Conservation (phyloP, 1,140 invertebrate genomes). For the Pygmarrhopalites habei region DNA sequence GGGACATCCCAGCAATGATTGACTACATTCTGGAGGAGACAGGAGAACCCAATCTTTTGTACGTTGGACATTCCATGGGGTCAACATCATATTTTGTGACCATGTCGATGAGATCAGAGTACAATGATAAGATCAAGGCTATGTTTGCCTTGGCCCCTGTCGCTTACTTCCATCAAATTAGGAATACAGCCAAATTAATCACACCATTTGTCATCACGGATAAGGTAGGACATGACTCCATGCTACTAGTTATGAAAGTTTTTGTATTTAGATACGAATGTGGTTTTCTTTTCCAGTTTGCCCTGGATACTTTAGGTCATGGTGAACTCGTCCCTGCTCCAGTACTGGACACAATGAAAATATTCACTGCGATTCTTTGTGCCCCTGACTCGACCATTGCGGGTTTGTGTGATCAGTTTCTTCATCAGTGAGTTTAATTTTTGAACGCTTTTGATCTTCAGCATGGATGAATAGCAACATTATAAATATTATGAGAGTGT, state of each 20-base stretch:
- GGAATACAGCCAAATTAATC: neutral
- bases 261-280: neutral
- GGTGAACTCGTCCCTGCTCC: slow-evolving; percentile 9
- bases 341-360: neutral
- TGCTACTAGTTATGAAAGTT: neutral
- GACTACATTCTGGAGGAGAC: slow-evolving; percentile 49
- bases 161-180: slow-evolving; percentile 2
- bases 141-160: slow-evolving; percentile 42
- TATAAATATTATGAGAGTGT: neutral
- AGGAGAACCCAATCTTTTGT: slow-evolving; percentile 44
- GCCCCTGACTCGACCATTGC: no score
- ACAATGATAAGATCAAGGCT: slow-evolving; percentile 39
- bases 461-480: slow-evolving; percentile 1
- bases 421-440: neutral
- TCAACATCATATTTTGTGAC: slow-evolving; percentile 44
- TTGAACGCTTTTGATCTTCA: no score
- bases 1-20: slow-evolving; percentile 53
- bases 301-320: slow-evolving; percentile 11
- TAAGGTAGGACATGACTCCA: neutral
- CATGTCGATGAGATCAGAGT: slow-evolving; percentile 42
- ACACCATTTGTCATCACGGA: neutral
- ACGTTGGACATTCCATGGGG: slow-evolving; percentile 51
- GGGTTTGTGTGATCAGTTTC: neutral
- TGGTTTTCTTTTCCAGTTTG: slow-evolving; percentile 2
- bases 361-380: neutral